These are phyloP conservation scores for Aphis gossypii DNA, from an alignment of 1,140 invertebrate species.

Conservation along the genomic window DNA sequence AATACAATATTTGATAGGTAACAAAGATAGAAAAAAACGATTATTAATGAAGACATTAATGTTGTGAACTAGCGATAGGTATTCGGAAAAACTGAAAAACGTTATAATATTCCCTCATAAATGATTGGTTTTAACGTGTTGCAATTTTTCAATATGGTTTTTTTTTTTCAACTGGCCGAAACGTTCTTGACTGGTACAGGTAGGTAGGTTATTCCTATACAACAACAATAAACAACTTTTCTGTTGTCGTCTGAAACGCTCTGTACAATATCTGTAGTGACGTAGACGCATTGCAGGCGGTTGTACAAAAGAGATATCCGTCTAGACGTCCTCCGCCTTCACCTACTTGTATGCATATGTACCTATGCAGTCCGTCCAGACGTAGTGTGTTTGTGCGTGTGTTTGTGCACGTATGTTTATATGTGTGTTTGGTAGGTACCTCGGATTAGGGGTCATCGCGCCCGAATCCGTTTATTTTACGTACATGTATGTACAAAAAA, in stretches of 20 bases:
- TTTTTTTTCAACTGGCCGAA: not conserved
- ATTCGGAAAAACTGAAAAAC: not conserved
- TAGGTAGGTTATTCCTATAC: not conserved
- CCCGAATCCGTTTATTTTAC: constrained; percentile 23
- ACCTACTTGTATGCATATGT: constrained; percentile 25
- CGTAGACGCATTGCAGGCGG: not conserved
- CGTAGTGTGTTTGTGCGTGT: constrained; percentile 1
- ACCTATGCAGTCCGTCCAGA: not conserved
- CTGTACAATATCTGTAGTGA: constrained; percentile 9
- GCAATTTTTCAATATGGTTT: not conserved
- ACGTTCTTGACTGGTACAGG: not conserved
- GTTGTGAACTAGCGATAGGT: not conserved
- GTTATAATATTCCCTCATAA: not conserved
- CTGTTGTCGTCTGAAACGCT: not conserved
- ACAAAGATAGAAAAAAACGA: not conserved
- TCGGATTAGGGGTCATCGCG: constrained; percentile 37
- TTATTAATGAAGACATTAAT: not conserved
- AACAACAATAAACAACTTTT: not conserved
- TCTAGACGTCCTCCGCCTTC: constrained; percentile 53
- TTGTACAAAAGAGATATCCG: constrained; percentile 30
- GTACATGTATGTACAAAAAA: not conserved
- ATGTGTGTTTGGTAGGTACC: not conserved
- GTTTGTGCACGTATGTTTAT: not conserved
- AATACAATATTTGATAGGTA: not conserved
- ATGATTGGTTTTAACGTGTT: not conserved